Base-by-base conservation (phyloP, 23 tunicate species). In the Botrylloides violaceus region DNA sequence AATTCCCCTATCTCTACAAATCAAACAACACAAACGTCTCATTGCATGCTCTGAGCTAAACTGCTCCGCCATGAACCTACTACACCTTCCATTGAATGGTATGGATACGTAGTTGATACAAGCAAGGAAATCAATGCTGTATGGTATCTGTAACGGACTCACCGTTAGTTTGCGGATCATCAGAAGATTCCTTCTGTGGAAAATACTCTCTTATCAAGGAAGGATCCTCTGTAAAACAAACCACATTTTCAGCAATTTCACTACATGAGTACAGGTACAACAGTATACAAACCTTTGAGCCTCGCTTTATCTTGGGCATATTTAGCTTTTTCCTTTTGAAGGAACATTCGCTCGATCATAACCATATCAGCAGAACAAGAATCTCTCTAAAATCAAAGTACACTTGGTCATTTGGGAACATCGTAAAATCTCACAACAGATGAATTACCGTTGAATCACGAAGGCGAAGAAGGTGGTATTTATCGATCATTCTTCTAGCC, bases 281-380 rank as follows among this genome's bases (percentile, higher is more conserved):
- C n/a, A n/a, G 53, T 15, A 43, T 9, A 43, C 53, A 43, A 7
- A 88, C 96, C 88, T 77, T 43, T 49, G 34, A 88, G 37, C 57
- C 37, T 64, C 28, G 75, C 77, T 62, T 88, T 88, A 20, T 79
- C 62, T 72, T 88, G 76, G 3, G 71, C 66, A 22, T 63, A 58
- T 36, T 47, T 65, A 15, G 84, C 74, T 29, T 73, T 66, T 73
- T 88, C 96, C 30, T 73, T 62, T 59, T 88, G 96, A 31, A 82
- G 64, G 64, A 82, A 88, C 34, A 76, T 43, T 38, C 96, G 70
- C 48, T 82, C 84, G 4, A 88, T 63, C 88, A 88, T 82, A 18
- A 88, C 96, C 57, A 56, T 64, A 32, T 88, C 88, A 71, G 96
- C 81, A 0, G 88, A 82, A 68, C 84, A 88, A 18, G 55, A 68